phyloP scores from a whole-genome alignment of 2,113 vertebrate genomes.

The Chunga burmeisteri region DNA sequence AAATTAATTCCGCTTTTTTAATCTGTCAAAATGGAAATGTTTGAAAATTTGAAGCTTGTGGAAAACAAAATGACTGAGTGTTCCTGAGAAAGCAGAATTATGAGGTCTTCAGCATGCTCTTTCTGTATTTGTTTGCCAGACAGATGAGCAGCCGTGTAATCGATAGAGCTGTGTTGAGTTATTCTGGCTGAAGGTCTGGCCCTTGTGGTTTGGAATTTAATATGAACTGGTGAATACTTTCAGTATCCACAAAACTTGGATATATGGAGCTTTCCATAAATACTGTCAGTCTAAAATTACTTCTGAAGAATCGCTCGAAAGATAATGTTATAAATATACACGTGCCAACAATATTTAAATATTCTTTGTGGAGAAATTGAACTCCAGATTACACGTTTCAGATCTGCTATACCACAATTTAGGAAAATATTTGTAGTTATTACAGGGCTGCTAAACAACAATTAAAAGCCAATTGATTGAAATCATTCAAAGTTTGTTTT shows the following conservation, averaged over 20 bases:
- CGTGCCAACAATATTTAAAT: background rate
- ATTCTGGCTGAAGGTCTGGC: background rate
- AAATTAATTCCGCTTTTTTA: background rate
- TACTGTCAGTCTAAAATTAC: conserved; percentile 5
- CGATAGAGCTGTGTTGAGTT: background rate
- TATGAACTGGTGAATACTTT: background rate
- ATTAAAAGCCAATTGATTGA: conserved; percentile 42
- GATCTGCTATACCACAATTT: background rate
- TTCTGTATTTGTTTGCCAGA: background rate
- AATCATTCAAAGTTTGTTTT: conserved; percentile 14
- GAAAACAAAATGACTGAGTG: background rate
- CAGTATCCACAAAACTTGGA: background rate
- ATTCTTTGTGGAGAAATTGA: conserved; percentile 16
- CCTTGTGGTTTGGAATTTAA: background rate
- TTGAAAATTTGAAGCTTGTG: background rate
- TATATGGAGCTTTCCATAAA: background rate
- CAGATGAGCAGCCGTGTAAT: background rate
- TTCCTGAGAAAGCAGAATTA: background rate
- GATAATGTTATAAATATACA: background rate
- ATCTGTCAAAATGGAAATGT: background rate
- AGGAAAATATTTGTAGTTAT: conserved; percentile 23
- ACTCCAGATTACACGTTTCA: background rate
- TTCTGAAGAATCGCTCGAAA: background rate
- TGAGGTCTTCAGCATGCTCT: background rate
- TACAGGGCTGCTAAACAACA: background rate